Evolutionary conservation across 2,888 invertebrate species (phyloP).

Genomic region (Clepsis dumicolana): DNA sequence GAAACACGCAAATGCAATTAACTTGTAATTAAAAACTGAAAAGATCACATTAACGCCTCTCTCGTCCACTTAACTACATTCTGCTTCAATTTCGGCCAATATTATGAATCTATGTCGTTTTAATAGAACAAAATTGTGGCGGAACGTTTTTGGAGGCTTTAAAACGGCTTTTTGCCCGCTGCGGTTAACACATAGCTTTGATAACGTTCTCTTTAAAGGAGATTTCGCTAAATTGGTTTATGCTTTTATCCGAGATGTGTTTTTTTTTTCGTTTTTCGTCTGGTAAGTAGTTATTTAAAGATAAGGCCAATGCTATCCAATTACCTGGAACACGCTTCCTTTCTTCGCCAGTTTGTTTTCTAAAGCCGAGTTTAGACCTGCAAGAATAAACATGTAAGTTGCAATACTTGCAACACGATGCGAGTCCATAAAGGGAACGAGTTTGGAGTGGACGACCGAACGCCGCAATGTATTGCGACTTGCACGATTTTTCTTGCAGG

Average conservation of each 20-base stretch:
- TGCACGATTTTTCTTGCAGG: no score
- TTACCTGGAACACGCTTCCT: no score
- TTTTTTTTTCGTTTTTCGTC: not conserved
- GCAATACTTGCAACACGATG: no score
- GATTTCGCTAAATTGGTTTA: not conserved
- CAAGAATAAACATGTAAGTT: no score
- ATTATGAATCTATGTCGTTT: not conserved
- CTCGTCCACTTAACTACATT: conserved; percentile 10
- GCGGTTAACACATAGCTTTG: not conserved
- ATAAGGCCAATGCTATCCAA: no score
- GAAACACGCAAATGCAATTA: conserved; percentile 35
- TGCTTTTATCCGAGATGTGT: not conserved
- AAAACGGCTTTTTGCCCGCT: not conserved
- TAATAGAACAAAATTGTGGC: not conserved
- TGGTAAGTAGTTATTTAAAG: no score
- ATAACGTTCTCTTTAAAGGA: not conserved
- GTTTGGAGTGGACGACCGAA: no score
- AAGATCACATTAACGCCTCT: conserved; percentile 25
- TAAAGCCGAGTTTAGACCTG: no score
- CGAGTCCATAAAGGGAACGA: no score
- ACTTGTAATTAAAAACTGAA: conserved; percentile 24
- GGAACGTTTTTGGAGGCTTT: not conserved
- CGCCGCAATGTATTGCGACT: no score
- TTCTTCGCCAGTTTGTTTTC: no score
- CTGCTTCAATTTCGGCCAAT: not conserved